phyloP scores from a whole-genome alignment of 2,113 vertebrate genomes.

The Glaucidium brasilianum region DNA sequence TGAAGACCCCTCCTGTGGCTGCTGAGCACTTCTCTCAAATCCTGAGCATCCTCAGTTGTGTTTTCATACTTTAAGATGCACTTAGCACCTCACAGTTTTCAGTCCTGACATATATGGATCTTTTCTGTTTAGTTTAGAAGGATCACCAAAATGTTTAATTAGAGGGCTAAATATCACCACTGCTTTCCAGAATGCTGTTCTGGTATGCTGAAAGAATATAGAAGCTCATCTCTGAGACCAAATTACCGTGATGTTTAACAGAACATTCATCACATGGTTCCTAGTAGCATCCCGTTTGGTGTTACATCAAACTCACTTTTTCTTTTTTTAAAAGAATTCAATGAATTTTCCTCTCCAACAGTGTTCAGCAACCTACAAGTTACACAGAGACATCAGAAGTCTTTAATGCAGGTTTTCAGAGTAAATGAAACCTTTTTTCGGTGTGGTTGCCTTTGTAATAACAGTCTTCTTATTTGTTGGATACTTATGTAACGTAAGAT shows the following conservation, averaged over 20 bases:
- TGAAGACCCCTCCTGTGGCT: neutral
- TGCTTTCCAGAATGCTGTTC: neutral
- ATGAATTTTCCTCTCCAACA: neutral
- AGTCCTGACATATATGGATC: neutral
- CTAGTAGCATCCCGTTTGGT: neutral
- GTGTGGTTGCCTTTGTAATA: constrained; percentile 65
- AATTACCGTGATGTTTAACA: neutral
- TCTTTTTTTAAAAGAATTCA: neutral
- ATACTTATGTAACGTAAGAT: constrained; percentile 64
- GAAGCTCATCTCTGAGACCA: neutral
- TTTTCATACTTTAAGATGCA: neutral
- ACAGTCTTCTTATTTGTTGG: constrained; percentile 64
- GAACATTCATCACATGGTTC: neutral
- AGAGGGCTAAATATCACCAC: neutral
- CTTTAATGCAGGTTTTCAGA: constrained; percentile 48
- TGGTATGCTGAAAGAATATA: neutral
- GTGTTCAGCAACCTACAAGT: neutral
- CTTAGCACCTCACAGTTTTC: neutral
- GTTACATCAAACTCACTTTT: neutral
- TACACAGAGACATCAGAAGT: constrained; percentile 51
- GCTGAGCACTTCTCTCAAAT: neutral
- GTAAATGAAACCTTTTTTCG: constrained; percentile 50
- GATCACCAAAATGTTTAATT: neutral
- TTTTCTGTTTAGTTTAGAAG: neutral
- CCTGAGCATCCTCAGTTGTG: neutral